These are phyloP conservation scores for Drosophila affinis DNA, from an alignment of 2,888 invertebrate species.

Conservation along the genomic window DNA sequence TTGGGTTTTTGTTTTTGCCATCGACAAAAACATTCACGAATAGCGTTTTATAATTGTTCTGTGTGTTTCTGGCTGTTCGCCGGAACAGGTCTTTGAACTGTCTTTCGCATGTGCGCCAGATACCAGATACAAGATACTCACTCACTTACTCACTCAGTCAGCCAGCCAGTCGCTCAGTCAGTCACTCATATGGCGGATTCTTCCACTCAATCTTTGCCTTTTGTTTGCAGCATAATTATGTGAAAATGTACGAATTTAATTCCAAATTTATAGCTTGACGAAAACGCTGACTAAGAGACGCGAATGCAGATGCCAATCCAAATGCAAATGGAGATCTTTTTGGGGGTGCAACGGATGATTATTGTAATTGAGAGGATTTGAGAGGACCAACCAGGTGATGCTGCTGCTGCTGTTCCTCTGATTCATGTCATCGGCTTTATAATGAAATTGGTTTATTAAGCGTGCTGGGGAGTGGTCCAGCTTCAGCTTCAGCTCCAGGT, in stretches of 20 bases:
- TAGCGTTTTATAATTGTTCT: constrained; percentile 3
- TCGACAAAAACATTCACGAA: constrained; percentile 11
- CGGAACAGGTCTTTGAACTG: constrained; percentile 75
- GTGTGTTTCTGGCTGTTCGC: constrained; percentile 26
- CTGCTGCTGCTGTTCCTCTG: constrained; percentile 41
- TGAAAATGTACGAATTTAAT: constrained; percentile 65
- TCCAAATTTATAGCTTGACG: constrained; percentile 75
- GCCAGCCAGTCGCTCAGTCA: not conserved
- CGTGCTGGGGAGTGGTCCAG: constrained; percentile 59
- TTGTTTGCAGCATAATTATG: constrained; percentile 63
- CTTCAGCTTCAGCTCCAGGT: too few relatives aligned
- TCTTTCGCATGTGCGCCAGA: constrained; percentile 75
- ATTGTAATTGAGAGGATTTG: constrained; percentile 27
- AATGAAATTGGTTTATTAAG: constrained; percentile 76
- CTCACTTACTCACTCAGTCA: not conserved
- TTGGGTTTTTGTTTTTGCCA: constrained; percentile 22
- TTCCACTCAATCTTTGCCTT: constrained; percentile 10
- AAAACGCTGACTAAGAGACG: constrained; percentile 57
- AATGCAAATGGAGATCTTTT: constrained; percentile 48
- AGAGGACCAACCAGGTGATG: constrained; percentile 34
- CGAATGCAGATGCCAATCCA: constrained; percentile 16
- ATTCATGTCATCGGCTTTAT: constrained; percentile 67
- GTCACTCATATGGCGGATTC: not conserved
- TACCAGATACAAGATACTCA: constrained; percentile 47
- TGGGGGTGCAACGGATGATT: constrained; percentile 39